Base-by-base conservation (phyloP, 2,113 vertebrate species). In the Hoplias malabaricus region DNA sequence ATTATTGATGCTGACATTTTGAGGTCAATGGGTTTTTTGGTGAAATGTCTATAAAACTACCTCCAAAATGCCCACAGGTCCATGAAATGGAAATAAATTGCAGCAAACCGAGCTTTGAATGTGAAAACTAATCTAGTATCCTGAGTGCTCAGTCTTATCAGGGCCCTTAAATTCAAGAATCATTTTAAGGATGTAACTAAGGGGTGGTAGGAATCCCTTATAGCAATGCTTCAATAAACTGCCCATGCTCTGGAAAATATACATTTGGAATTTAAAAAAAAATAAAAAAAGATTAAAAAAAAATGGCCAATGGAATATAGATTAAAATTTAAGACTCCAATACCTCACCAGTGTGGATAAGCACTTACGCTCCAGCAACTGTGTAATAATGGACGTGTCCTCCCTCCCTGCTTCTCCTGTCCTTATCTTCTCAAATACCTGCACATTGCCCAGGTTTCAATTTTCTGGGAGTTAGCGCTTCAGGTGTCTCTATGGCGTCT, bases 31-130 rank as follows among this genome's bases (percentile, higher is more conserved):
- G 84, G n/a, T n/a, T 29, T 82, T 56, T 79, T 82, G 82, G 83
- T 86, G 85, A 88, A 40, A 77, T 77, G 68, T 82, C 85, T 87
- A 80, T 82, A 74, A 85, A 89, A 84, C 78, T 73, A 38, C 75
- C 76, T 78, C 21, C n/a, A n/a, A 63, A 73, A 63, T 78, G 31
- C 53, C 61, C 42, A 73, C 25, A 43, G 21, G 36, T 36, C 16
- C 40, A 10, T 69, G 53, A 34, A 50, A 77, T 70, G 54, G 29
- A 59, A 56, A 73, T 57, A 50, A 83, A 77, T 77, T 65, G 65
- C 33, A 62, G 42, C 33, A 61, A 75, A 36, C 71, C 16, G 31
- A 33, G 50, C 8, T 29, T 40, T 62, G 57, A 71, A 65, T 53
- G 59, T n/a, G 36, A 72, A 53, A 42, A 72, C 34, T 40, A 59